phyloP scores from a whole-genome alignment of 2,113 vertebrate genomes.

The Asarcornis scutulata region DNA sequence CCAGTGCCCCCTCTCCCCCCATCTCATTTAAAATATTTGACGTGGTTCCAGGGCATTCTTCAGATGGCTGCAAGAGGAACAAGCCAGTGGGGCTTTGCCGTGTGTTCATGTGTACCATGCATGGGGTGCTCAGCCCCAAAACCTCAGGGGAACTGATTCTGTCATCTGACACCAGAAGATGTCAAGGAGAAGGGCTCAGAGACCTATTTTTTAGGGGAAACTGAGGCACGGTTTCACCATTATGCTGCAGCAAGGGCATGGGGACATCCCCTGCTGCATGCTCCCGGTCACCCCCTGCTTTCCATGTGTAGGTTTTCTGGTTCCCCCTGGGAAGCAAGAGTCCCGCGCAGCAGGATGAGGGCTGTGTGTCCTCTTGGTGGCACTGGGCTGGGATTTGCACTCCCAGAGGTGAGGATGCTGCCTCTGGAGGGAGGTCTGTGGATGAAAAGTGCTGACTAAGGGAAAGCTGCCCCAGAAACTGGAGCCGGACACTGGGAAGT shows the following conservation, averaged over 20 bases:
- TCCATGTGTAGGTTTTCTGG: not conserved
- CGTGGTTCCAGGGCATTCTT: conserved; percentile 41
- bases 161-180: not conserved
- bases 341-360: not conserved
- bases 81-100: not conserved
- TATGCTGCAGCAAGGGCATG: fast-evolving
- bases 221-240: not conserved
- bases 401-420: not conserved
- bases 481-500: not conserved
- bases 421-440: not conserved
- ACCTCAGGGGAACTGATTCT: not conserved
- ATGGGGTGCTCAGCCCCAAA: not conserved
- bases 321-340: fast-evolving
- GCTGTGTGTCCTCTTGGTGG: not conserved
- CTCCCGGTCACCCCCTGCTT: not conserved
- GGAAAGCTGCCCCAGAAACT: not conserved
- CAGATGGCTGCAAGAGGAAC: conserved; percentile 30
- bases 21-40: conserved; percentile 40
- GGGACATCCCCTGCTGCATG: not conserved
- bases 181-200: not conserved
- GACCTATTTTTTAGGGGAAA: not conserved
- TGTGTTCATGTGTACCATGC: not conserved
- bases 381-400: not conserved
- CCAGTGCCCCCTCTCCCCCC: not conserved
- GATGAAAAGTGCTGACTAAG: not conserved